phyloP scores from a whole-genome alignment of 1,140 invertebrate genomes.

The Eumeta japonica region DNA sequence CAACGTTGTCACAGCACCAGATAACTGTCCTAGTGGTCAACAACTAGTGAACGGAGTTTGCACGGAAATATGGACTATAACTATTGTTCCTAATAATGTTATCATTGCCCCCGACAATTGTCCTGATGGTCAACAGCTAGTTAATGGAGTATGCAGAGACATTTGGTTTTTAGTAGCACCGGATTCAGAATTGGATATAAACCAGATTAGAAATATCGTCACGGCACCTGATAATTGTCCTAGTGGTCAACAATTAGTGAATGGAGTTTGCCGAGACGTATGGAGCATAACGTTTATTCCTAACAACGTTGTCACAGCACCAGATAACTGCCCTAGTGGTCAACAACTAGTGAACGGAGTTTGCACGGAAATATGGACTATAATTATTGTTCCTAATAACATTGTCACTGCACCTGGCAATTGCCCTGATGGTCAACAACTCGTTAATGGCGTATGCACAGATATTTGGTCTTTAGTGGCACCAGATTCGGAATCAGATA shows the following conservation, averaged over 20 bases:
- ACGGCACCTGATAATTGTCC: conserved; percentile 2
- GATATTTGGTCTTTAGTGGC: conserved; percentile 1
- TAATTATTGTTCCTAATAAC: too few species aligned
- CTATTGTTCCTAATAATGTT: too few species aligned
- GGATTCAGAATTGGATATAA: too few species aligned
- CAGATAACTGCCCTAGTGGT: conserved; percentile 8
- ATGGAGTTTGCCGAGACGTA: conserved; percentile 7
- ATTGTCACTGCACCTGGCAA: conserved; percentile 1
- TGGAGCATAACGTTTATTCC: conserved; percentile 1
- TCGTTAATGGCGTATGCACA: conserved; percentile 3
- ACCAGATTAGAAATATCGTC: conserved; percentile 7
- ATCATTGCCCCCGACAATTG: conserved; percentile 3
- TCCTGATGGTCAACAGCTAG: neutral
- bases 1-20: too few species aligned
- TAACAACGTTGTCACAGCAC: conserved; percentile 13
- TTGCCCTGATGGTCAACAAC: conserved; percentile 2
- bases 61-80: too few species aligned
- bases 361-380: conserved; percentile 10
- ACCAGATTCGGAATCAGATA: too few species aligned
- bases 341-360: conserved; percentile 7
- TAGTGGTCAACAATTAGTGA: conserved; percentile 2
- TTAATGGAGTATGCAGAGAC: conserved; percentile 5
- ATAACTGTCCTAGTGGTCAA: too few species aligned
- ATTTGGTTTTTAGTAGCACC: neutral
- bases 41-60: too few species aligned